A percentile compares a stretch with the other conserved stretches of the same genome.
Evolutionary conservation across 2,797 vertebrate species (phyloP).

Genomic region (Alosa sapidissima): DNA sequence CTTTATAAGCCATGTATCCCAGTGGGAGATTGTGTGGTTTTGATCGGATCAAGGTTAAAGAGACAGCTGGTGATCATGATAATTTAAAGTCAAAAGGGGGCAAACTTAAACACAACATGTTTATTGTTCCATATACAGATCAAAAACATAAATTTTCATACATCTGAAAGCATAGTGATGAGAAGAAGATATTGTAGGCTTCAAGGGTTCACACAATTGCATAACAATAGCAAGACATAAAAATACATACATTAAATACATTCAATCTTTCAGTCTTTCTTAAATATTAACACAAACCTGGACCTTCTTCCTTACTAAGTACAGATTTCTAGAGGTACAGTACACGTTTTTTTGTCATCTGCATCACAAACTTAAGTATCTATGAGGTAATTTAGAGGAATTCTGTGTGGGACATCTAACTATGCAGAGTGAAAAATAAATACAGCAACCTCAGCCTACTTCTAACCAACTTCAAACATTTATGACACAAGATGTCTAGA

Average conservation of each 20-base stretch:
- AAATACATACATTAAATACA: slow-evolving; percentile 20
- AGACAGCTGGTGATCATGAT: not conserved
- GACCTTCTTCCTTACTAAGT: not conserved
- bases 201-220: not conserved
- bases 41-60: not conserved
- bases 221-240: not conserved
- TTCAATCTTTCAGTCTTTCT: slow-evolving; percentile 14
- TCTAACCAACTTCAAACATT: not conserved
- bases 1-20: not conserved
- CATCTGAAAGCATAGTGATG: not conserved
- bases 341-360: not conserved
- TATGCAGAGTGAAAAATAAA: slow-evolving; percentile 2
- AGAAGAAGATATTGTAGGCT: not conserved
- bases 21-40: not conserved
- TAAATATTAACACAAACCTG: slow-evolving; percentile 11
- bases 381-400: slow-evolving; percentile 6
- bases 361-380: not conserved
- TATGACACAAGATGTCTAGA: not conserved
- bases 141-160: slow-evolving; percentile 2
- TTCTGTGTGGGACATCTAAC: not conserved
- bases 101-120: not conserved
- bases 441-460: not conserved
- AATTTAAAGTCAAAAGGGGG: not conserved
- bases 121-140: slow-evolving; percentile 27
- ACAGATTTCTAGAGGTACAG: slow-evolving; percentile 8